Base-by-base conservation (phyloP, 2,888 invertebrate species). In the Pogonocherus hispidulus region DNA sequence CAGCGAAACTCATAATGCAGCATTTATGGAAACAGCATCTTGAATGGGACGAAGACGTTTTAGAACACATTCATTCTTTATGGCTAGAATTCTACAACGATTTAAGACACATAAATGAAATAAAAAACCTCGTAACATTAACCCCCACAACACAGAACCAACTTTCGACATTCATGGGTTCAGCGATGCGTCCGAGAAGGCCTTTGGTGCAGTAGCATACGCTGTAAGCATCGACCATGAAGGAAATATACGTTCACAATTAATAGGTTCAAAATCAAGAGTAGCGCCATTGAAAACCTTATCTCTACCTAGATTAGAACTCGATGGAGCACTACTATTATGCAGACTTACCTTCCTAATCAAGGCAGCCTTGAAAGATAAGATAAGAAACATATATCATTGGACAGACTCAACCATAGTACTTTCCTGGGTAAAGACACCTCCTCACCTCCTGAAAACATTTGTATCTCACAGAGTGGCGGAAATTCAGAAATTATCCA, bases 401-500 rank as follows among this genome's bases (percentile, higher is more conserved):
- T 52, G 32, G 5, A 1, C 32, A 4, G 52, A 52, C 11, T 52
- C 32, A 2, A 32, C 16, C 5, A 57, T 41, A 41, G 16, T 16
- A 19, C 19, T 57, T 5, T 4, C 0, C 9, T 56, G 41, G 47
- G 27, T 66, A 20, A 59, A 51, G 1, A 44, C 37, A 2, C 19
- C 49, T 9, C 49, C 65, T 2, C 11, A 35, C 11, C 14, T 16
- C 4, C 23, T 49, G 11, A 47, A 66, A 27, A 41, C 66, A 8
- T 77, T 76, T 63, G 69, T 76, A 2, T 60, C 71, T 3, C 75
- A 74, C 51, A 52, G 75, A 1, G 69, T 76, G 8, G 22, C 63
- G 6, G 22, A 49, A 49, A 49, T 22, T 5, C 49, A 49, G 22
- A 20, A 4, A 4, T 5, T 49, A 22, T n/a, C 20, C 11, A 2